Evolutionary conservation across 2,888 invertebrate species (phyloP).

Genomic region (Nemoura dubitans): DNA sequence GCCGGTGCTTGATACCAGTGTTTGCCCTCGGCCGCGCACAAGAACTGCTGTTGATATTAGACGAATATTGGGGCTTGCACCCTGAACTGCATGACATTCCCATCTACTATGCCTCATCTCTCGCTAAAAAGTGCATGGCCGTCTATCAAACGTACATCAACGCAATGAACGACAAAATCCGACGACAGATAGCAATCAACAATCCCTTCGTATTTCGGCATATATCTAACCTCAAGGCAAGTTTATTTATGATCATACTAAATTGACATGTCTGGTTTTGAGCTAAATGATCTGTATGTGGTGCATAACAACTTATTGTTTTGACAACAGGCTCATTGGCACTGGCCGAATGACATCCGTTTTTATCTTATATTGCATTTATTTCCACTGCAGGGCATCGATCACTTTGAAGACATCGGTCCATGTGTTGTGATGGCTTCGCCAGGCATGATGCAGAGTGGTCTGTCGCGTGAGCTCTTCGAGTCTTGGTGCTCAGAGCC

Average conservation of each 20-base stretch:
- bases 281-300: too few species aligned
- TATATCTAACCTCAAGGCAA: conserved; percentile 89
- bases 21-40: conserved; percentile 98
- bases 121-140: conserved; percentile 99
- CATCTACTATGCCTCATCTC: conserved; percentile 98
- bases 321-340: too few species aligned
- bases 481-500: conserved; percentile 99
- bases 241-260: too few species aligned
- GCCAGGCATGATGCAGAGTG: conserved; percentile 99
- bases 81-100: conserved; percentile 98
- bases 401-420: conserved; percentile 99
- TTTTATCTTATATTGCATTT: background rate
- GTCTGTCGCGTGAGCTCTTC: conserved; percentile 94
- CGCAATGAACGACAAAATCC: conserved; percentile 98
- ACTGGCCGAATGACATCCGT: too few species aligned
- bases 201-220: conserved; percentile 99
- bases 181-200: conserved; percentile 94
- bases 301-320: too few species aligned
- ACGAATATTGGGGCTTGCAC: conserved; percentile 98
- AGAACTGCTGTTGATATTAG: conserved; percentile 91
- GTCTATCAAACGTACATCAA: conserved; percentile 99
- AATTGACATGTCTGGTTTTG: background rate
- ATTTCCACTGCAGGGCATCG: conserved; percentile 78
- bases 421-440: conserved; percentile 99
- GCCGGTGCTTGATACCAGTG: conserved; percentile 97